These are phyloP conservation scores for Trachelus troglodyta DNA, from an alignment of 2,888 invertebrate species.

Conservation along the genomic window DNA sequence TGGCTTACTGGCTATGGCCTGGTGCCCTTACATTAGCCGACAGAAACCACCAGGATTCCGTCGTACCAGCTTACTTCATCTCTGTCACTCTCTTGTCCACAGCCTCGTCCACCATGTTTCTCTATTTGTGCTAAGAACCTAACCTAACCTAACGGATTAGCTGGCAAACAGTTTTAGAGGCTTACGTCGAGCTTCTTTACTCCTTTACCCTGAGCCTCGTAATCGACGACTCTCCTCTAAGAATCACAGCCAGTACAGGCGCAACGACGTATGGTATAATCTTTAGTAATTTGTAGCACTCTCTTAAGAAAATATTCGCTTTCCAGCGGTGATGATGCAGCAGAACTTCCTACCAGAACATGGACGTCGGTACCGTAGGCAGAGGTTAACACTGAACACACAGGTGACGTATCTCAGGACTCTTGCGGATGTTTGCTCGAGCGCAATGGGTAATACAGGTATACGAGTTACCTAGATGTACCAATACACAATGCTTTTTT, in stretches of 20 bases:
- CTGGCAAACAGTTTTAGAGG: background rate
- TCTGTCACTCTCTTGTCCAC: background rate
- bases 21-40: background rate
- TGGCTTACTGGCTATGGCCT: conserved; percentile 33
- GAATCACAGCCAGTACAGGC: background rate
- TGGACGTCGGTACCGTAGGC: background rate
- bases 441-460: conserved; percentile 37
- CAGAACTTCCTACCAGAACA: background rate
- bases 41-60: background rate
- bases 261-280: background rate
- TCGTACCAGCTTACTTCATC: background rate
- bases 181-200: background rate
- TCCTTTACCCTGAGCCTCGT: background rate
- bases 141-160: background rate
- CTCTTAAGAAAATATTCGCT: conserved; percentile 15
- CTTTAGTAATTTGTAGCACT: background rate
- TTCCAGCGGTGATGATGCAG: background rate
- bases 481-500: conserved; percentile 41
- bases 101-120: background rate
- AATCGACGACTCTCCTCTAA: background rate
- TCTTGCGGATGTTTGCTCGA: conserved; percentile 50
- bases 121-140: background rate
- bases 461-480: conserved; percentile 6
- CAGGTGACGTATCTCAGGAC: background rate
- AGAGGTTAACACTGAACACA: background rate